These are phyloP conservation scores for Trinectes maculatus DNA, from an alignment of 2,113 vertebrate genomes.

Conservation along the genomic window DNA sequence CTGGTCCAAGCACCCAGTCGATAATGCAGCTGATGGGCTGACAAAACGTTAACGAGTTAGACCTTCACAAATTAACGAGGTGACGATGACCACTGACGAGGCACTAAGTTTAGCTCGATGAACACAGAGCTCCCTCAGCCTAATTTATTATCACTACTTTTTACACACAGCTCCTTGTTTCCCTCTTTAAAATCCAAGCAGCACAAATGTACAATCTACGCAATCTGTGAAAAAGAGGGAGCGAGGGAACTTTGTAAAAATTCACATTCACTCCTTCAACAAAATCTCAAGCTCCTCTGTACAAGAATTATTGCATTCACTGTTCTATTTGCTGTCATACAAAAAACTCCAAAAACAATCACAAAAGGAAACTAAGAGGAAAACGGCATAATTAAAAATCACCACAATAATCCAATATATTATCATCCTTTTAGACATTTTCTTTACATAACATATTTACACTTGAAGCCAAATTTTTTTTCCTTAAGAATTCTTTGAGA, in stretches of 20 bases:
- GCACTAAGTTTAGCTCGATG: slow-evolving; percentile 66
- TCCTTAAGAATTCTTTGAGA: slow-evolving; percentile 42
- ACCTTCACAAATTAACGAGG: slow-evolving; percentile 13
- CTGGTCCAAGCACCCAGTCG: slow-evolving; percentile 4
- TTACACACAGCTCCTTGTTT: slow-evolving; percentile 57
- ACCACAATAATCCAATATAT: slow-evolving; percentile 81
- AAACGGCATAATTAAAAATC: slow-evolving; percentile 75
- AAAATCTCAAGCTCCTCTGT: slow-evolving; percentile 67
- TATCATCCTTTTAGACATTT: slow-evolving; percentile 79
- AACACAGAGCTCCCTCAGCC: slow-evolving; percentile 66
- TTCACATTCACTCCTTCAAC: slow-evolving; percentile 78
- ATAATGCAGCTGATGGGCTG: neutral
- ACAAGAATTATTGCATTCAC: slow-evolving; percentile 82
- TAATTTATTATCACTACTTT: slow-evolving; percentile 66
- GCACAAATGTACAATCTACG: slow-evolving; percentile 76
- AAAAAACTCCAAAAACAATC: slow-evolving; percentile 45
- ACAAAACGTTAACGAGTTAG: slow-evolving; percentile 2
- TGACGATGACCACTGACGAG: slow-evolving; percentile 57
- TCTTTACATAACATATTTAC: slow-evolving; percentile 80
- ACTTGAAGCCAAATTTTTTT: slow-evolving; percentile 69
- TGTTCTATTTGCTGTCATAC: slow-evolving; percentile 67
- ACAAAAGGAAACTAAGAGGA: slow-evolving; percentile 47
- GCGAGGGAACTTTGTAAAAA: slow-evolving; percentile 58
- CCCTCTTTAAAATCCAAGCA: slow-evolving; percentile 65
- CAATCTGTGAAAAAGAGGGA: slow-evolving; percentile 37